Conservation (phyloP, 2,888 invertebrate genomes). For the Cheilosia pagana region DNA sequence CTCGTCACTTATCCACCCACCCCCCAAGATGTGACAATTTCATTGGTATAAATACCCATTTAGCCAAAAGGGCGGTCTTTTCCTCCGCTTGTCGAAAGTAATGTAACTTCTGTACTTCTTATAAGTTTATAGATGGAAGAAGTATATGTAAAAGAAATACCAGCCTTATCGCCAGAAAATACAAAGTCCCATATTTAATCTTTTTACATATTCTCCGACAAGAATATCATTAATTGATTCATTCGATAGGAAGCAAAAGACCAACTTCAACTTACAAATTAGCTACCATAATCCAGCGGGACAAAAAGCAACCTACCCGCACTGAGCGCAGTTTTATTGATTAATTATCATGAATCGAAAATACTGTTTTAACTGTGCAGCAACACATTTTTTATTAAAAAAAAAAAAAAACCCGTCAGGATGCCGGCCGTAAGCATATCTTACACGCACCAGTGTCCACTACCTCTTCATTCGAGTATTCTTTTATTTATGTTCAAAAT, state of each 20-base stretch:
- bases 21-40: no score
- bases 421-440: constrained; percentile 18
- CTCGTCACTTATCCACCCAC: no score
- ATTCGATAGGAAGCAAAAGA: constrained; percentile 9
- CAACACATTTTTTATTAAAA: constrained; percentile 17
- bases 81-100: no score
- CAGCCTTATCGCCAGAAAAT: no score
- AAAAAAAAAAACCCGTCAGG: constrained; percentile 33
- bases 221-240: constrained; percentile 36
- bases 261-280: constrained; percentile 10
- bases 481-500: constrained; percentile 55
- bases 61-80: no score
- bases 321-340: constrained; percentile 12
- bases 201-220: neutral
- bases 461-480: constrained; percentile 30
- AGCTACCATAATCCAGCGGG: constrained; percentile 25
- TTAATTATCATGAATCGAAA: constrained; percentile 41
- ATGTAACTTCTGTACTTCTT: no score
- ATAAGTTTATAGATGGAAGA: no score
- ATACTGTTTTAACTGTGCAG: constrained; percentile 25
- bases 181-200: no score
- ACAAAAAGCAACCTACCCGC: neutral
- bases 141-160: no score
- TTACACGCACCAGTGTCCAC: constrained; percentile 27
- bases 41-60: no score